These are phyloP conservation scores for Pangasius mekongensis DNA, from an alignment of 2,797 vertebrate species.

Conservation along the genomic window DNA sequence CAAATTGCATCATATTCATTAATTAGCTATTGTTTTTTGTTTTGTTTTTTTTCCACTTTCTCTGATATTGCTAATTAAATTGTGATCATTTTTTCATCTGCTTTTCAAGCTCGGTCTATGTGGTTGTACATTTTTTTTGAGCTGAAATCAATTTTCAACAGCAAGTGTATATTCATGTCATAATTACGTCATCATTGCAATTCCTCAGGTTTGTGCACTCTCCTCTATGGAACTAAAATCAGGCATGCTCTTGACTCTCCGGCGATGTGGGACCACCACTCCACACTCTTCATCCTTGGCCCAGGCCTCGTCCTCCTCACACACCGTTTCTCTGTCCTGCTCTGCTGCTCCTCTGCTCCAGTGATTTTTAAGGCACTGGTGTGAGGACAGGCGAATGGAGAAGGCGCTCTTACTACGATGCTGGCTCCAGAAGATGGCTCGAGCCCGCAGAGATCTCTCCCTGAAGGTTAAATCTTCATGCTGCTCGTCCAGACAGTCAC, in stretches of 20 bases:
- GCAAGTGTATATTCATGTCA: not conserved
- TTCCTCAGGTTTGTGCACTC: constrained; percentile 5
- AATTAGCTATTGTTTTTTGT: not conserved
- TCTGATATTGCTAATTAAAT: not conserved
- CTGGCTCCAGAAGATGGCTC: constrained; percentile 44
- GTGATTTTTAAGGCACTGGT: constrained; percentile 49
- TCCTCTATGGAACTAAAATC: constrained; percentile 52
- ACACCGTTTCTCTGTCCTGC: not conserved
- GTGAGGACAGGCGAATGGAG: constrained; percentile 55
- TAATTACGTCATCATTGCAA: not conserved
- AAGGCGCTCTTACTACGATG: constrained; percentile 47
- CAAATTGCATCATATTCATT: not conserved
- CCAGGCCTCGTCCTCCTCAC: constrained; percentile 19
- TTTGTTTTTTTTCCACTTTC: not conserved
- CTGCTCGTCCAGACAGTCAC: constrained; percentile 55
- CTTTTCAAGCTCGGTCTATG: not conserved
- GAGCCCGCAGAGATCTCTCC: constrained; percentile 26
- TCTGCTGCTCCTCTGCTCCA: not conserved
- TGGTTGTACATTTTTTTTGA: not conserved
- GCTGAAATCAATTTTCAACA: not conserved
- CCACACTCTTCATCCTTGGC: not conserved
- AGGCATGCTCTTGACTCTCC: constrained; percentile 60
- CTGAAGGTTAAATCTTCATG: constrained; percentile 11
- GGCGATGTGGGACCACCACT: not conserved
- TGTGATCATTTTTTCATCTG: not conserved